phyloP scores from a whole-genome alignment of 2,113 vertebrate species.

The Gorsachius goisagi region DNA sequence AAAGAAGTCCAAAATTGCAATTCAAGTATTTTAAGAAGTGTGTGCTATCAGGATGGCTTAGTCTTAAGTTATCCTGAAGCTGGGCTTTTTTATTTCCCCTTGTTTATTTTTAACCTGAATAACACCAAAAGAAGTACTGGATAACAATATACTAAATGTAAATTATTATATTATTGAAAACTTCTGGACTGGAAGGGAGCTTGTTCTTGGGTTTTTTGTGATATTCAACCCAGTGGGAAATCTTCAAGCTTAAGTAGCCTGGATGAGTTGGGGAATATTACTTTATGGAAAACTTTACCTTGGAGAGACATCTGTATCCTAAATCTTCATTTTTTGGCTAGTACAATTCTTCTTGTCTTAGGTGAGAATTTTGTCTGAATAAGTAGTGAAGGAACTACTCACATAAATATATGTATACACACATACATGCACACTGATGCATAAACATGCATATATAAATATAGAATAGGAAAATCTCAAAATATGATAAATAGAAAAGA shows the following conservation, averaged over 20 bases:
- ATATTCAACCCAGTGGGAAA: background rate
- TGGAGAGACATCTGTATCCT: background rate
- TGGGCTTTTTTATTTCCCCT: rapidly evolving
- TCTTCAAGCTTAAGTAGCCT: background rate
- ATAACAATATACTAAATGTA: background rate
- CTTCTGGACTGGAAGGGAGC: background rate
- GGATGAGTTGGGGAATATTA: background rate
- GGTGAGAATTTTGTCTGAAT: background rate
- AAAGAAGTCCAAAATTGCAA: background rate
- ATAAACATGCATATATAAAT: background rate
- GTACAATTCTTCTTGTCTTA: background rate
- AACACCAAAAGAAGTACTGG: background rate
- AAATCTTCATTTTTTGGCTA: background rate
- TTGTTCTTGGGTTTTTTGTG: background rate
- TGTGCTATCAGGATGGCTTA: background rate
- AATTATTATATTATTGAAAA: background rate
- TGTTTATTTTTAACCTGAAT: background rate
- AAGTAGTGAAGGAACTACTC: background rate
- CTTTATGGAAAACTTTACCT: background rate
- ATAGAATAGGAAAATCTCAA: background rate
- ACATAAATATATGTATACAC: background rate
- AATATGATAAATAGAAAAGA: background rate
- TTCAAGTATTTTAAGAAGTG: background rate
- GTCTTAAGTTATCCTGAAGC: background rate
- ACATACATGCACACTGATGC: rapidly evolving